A percentile compares a stretch with the other conserved stretches of the same genome.
These are phyloP conservation scores for Nycteola revayana DNA, from an alignment of 2,888 invertebrate species.

Conservation along the genomic window DNA sequence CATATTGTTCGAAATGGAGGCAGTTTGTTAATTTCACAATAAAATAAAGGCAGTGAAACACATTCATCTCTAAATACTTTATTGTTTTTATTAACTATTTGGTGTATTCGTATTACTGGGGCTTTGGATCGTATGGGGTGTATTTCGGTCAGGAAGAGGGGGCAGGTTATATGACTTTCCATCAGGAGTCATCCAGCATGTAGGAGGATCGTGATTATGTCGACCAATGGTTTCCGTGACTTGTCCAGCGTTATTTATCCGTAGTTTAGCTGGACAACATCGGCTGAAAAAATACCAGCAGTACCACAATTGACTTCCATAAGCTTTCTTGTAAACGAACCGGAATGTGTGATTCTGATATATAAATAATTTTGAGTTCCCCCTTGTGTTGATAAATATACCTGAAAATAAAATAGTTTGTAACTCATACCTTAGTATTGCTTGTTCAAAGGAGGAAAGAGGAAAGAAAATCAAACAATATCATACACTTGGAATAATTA, in stretches of 20 bases:
- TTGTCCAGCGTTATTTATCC: constrained; percentile 71
- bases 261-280: constrained; percentile 72
- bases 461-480: constrained; percentile 46
- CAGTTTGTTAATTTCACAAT: constrained; percentile 42
- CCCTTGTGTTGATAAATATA: constrained; percentile 76
- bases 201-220: constrained; percentile 75
- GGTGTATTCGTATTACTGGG: constrained; percentile 1
- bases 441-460: constrained; percentile 10
- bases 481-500: no score
- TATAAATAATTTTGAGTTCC: constrained; percentile 75
- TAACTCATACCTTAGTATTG: constrained; percentile 20
- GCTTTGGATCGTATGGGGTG: not conserved
- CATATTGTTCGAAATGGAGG: constrained; percentile 42
- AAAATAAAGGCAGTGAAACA: constrained; percentile 34
- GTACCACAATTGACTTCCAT: constrained; percentile 77
- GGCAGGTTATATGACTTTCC: constrained; percentile 73
- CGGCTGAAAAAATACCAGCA: constrained; percentile 78
- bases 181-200: constrained; percentile 77
- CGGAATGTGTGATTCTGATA: constrained; percentile 78
- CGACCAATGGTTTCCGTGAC: constrained; percentile 73
- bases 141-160: constrained; percentile 46
- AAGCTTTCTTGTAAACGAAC: constrained; percentile 77
- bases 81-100: constrained; percentile 29
- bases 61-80: constrained; percentile 40
- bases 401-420: constrained; percentile 55